These are phyloP conservation scores for Tetramorium alpestre DNA, from an alignment of 1,140 invertebrate genomes.

Conservation along the genomic window DNA sequence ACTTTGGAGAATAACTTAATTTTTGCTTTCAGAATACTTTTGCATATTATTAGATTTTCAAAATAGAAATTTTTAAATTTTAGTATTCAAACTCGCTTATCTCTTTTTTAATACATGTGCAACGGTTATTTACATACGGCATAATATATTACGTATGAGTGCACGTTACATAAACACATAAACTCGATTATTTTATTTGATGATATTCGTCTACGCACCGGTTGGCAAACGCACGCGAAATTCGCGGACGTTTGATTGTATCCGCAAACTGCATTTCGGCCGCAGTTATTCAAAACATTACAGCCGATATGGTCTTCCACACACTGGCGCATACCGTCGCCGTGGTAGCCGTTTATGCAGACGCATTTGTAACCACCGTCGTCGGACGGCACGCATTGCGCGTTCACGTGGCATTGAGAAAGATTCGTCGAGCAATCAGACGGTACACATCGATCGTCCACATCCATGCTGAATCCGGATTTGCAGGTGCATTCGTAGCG, in stretches of 20 bases:
- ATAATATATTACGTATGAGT: not conserved
- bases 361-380: constrained; percentile 89
- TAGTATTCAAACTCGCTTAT: not conserved
- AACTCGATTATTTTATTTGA: not conserved
- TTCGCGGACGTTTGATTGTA: constrained; percentile 87
- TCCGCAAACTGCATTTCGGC: constrained; percentile 92
- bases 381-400: constrained; percentile 87
- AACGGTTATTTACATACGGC: not conserved
- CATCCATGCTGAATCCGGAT: constrained; percentile 84
- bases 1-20: not conserved
- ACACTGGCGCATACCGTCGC: constrained; percentile 91
- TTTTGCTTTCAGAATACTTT: not conserved
- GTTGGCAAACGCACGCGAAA: constrained; percentile 86
- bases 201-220: constrained; percentile 78
- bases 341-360: constrained; percentile 92
- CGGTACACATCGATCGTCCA: constrained; percentile 87
- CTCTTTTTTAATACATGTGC: not conserved
- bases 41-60: not conserved
- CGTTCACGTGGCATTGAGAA: constrained; percentile 88
- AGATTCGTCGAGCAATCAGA: constrained; percentile 82
- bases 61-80: not conserved
- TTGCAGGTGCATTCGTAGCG: constrained; percentile 91
- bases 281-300: constrained; percentile 94
- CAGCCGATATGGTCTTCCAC: constrained; percentile 90
- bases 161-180: not conserved